Conservation (phyloP, 2,113 vertebrate genomes). For the Oreochromis tanganicae region DNA sequence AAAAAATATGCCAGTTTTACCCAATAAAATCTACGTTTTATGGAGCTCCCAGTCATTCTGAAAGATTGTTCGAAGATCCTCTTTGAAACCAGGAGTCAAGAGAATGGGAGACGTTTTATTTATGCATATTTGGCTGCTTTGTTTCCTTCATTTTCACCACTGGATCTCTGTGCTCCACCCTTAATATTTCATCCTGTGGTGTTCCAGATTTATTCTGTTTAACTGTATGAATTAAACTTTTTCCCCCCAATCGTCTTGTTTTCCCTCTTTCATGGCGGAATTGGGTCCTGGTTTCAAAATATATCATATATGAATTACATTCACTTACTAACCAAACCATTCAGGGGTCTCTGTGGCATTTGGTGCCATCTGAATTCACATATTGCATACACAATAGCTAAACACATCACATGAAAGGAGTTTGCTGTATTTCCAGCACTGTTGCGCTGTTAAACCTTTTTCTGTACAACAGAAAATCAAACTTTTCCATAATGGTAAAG, state of each 20-base stretch:
- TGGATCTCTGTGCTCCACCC: not conserved
- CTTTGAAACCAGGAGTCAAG: not conserved
- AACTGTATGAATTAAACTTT: not conserved
- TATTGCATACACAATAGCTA: not conserved
- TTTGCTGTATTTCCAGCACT: not conserved
- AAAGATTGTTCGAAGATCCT: not conserved
- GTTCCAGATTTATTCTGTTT: not conserved
- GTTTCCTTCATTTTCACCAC: not conserved
- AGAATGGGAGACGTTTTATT: not conserved
- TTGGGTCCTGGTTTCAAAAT: not conserved
- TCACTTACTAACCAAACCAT: not conserved
- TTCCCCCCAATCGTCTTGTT: not conserved
- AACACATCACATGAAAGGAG: not conserved
- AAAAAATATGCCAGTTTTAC: not conserved
- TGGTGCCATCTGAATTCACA: not conserved
- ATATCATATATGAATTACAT: not conserved
- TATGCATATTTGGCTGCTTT: not conserved
- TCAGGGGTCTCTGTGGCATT: not conserved
- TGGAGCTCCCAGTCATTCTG: not conserved
- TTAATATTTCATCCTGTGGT: not conserved
- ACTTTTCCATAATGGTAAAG: not conserved
- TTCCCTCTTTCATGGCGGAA: not conserved
- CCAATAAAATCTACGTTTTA: not conserved
- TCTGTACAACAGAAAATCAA: not conserved
- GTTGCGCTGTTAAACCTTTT: not conserved